These are phyloP conservation scores for Blastobasis adustella DNA, from an alignment of 2,888 invertebrate genomes.

Conservation along the genomic window DNA sequence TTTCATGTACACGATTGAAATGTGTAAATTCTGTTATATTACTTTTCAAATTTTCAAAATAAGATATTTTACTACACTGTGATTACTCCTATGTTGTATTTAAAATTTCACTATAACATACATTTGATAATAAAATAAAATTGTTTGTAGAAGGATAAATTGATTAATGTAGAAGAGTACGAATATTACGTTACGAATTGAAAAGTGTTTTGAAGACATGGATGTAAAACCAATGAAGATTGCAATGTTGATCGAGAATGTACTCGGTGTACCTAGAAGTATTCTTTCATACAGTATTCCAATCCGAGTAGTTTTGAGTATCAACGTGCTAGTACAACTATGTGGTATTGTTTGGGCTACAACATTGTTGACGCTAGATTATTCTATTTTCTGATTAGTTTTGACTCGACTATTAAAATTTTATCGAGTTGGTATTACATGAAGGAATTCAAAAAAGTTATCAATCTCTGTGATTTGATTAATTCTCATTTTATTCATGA, in stretches of 20 bases:
- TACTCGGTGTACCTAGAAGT: neutral
- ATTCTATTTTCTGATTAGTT: too few relatives aligned
- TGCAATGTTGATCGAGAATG: neutral
- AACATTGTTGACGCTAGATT: neutral
- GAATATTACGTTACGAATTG: neutral
- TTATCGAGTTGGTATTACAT: neutral
- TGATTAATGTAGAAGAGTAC: neutral
- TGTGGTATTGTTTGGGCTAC: neutral
- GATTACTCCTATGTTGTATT: neutral
- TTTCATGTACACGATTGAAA: neutral
- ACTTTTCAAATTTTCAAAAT: neutral
- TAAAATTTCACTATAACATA: neutral
- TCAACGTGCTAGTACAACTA: constrained; percentile 1
- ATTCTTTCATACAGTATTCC: constrained; percentile 14
- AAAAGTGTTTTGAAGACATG: neutral
- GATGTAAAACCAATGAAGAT: neutral
- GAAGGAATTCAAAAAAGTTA: neutral
- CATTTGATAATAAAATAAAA: neutral
- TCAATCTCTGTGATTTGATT: too few relatives aligned
- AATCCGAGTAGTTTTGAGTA: constrained; percentile 11
- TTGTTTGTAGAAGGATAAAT: neutral
- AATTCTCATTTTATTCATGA: too few relatives aligned
- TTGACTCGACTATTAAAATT: neutral
- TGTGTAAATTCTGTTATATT: neutral
- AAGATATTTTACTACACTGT: neutral